Evolutionary conservation across 2,113 vertebrate species (phyloP).

Genomic region (Prolemur simus): DNA sequence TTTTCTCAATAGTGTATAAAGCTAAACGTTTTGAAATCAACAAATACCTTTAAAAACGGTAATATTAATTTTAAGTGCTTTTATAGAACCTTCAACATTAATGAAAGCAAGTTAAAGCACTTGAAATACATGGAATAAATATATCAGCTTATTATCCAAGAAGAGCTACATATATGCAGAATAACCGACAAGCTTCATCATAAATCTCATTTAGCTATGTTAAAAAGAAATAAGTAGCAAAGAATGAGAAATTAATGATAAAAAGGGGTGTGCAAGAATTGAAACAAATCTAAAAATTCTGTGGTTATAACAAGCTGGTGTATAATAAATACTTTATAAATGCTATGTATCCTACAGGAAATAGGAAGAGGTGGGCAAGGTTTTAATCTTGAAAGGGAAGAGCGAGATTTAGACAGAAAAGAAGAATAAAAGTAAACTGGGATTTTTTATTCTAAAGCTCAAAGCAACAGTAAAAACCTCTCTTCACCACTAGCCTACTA

Average conservation of each 20-base stretch:
- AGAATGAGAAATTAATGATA: not conserved
- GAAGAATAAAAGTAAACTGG: not conserved
- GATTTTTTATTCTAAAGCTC: slow-evolving; percentile 41
- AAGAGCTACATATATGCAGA: not conserved
- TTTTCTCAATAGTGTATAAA: slow-evolving; percentile 68
- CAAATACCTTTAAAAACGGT: slow-evolving; percentile 74
- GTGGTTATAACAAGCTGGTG: not conserved
- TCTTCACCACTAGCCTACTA: not conserved
- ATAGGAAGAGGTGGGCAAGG: not conserved
- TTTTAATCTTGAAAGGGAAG: not conserved
- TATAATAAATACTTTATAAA: not conserved
- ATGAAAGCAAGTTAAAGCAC: slow-evolving; percentile 77
- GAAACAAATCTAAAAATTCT: not conserved
- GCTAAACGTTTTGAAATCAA: slow-evolving; percentile 73
- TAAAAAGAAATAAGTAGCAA: not conserved
- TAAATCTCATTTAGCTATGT: not conserved
- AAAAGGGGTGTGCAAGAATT: not conserved
- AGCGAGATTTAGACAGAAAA: not conserved
- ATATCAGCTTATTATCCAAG: slow-evolving; percentile 67
- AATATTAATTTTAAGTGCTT: slow-evolving; percentile 77
- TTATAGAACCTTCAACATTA: slow-evolving; percentile 63
- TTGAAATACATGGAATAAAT: slow-evolving; percentile 72
- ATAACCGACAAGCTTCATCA: not conserved
- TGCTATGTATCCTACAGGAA: not conserved
- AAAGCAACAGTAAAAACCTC: not conserved